phyloP scores from a whole-genome alignment of 1,140 invertebrate species.

The Dryas iulia region DNA sequence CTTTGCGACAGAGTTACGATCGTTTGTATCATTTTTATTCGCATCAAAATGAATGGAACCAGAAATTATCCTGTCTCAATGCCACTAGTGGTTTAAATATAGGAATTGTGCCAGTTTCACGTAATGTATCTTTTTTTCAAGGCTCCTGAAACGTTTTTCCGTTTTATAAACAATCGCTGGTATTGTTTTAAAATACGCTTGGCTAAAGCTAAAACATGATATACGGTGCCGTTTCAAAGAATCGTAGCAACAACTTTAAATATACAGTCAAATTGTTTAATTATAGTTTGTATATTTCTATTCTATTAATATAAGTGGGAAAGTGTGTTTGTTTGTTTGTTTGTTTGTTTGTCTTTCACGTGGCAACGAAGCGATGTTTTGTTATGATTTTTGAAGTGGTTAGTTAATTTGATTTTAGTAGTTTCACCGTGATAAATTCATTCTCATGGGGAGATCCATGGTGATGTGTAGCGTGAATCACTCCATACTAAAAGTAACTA shows the following conservation, averaged over 20 bases:
- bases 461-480: no score
- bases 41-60: constrained; percentile 30
- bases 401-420: no score
- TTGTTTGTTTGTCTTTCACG: no score
- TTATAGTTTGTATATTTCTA: no score
- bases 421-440: no score
- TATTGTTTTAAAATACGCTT: constrained; percentile 9
- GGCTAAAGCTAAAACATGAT: constrained; percentile 8
- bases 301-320: no score
- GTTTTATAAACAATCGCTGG: constrained; percentile 12
- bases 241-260: neutral
- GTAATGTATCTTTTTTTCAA: constrained; percentile 14
- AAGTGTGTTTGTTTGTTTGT: no score
- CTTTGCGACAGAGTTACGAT: constrained; percentile 24
- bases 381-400: no score
- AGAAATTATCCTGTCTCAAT: constrained; percentile 19
- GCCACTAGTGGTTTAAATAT: constrained; percentile 17
- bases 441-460: no score
- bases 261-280: neutral
- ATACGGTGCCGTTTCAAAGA: neutral
- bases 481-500: no score
- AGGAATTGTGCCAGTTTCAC: constrained; percentile 19
- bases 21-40: constrained; percentile 29
- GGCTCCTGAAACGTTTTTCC: constrained; percentile 7
- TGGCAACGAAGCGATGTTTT: no score